Percentiles rank a stretch among this genome's conserved stretches.
These are phyloP conservation scores for Morpho helenor DNA, from an alignment of 2,888 invertebrate genomes.

Conservation along the genomic window DNA sequence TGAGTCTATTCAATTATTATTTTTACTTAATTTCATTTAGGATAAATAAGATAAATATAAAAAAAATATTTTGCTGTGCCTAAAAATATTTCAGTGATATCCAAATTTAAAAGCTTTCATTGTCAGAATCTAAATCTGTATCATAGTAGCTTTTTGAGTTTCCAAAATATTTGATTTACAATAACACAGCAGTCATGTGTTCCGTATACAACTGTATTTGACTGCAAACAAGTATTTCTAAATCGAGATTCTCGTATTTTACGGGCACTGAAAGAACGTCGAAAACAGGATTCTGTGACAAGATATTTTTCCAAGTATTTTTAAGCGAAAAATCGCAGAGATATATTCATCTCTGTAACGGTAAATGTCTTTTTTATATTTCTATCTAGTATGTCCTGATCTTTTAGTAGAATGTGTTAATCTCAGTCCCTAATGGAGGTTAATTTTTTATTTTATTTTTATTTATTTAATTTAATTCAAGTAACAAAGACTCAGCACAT, in stretches of 20 bases:
- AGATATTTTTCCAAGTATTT: constrained; percentile 6
- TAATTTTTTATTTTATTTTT: too few relatives aligned
- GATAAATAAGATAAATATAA: too few relatives aligned
- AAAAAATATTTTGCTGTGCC: too few relatives aligned
- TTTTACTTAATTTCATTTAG: too few relatives aligned
- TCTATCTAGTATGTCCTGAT: neutral
- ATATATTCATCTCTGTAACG: neutral
- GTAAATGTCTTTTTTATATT: neutral
- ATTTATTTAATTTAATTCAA: too few relatives aligned
- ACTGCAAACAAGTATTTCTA: constrained; percentile 8
- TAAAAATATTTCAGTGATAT: too few relatives aligned
- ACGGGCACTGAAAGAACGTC: constrained; percentile 3
- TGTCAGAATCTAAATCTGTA: neutral
- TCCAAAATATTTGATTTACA: neutral
- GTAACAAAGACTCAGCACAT: too few relatives aligned
- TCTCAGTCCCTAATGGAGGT: too few relatives aligned
- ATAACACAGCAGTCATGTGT: neutral
- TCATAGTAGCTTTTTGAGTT: neutral
- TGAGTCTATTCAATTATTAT: too few relatives aligned
- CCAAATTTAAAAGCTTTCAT: too few relatives aligned
- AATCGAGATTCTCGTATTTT: constrained; percentile 7
- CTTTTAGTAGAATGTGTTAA: too few relatives aligned
- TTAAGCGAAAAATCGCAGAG: neutral
- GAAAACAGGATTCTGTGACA: constrained; percentile 5
- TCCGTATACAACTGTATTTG: constrained; percentile 7